Evolutionary conservation across 2,888 invertebrate genomes (phyloP), one percentile per base, ranked within the genome.

Genomic region (Plagodis pulveraria): DNA sequence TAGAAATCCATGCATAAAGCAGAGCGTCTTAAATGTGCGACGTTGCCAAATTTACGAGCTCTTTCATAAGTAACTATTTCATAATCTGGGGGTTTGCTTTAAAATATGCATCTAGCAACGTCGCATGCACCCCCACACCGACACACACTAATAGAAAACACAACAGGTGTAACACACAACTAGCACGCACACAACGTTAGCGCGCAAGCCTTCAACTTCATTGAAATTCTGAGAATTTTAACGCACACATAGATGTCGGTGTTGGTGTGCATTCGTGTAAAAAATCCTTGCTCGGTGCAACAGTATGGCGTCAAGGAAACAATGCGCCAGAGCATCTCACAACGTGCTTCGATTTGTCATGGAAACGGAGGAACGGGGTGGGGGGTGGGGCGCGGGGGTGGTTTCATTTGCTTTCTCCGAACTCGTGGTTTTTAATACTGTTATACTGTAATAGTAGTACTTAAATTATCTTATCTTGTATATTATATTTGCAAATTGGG

Each of bases 11-110:
- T 22, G 22, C 22, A 22, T 61, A 61, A 38, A 9, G 63, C 71
- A 61, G 44, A 61, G 75, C 76, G 72, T 76, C 68, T 65, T 79
- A 86, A 85, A 84, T 83, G 76, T 74, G 89, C 89, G 89, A 86
- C 88, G 91, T 90, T 90, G 91, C 89, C 89, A 87, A 87, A 81
- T 89, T 83, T 84, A 87, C 89, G 71, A 71, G 56, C 71, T 74
- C 76, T 74, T 77, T 5, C 9, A 10, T 5, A 5, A 40, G 8
- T 40, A 40, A 40, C 40, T 40, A 40, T 40, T 6, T 10, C 10
- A 10, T 10, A 10, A 40, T 40, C 40, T 40, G 40, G 8, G 8
- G 8, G 10, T 40, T 10, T 77, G 74, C 75, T 80, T 74, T 75
- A 75, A 86, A 87, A 87, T 84, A 84, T 77, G 81, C 84, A 87